Evolutionary conservation across 1,140 invertebrate genomes (phyloP).

Genomic region (Daktulosphaira vitifoliae): DNA sequence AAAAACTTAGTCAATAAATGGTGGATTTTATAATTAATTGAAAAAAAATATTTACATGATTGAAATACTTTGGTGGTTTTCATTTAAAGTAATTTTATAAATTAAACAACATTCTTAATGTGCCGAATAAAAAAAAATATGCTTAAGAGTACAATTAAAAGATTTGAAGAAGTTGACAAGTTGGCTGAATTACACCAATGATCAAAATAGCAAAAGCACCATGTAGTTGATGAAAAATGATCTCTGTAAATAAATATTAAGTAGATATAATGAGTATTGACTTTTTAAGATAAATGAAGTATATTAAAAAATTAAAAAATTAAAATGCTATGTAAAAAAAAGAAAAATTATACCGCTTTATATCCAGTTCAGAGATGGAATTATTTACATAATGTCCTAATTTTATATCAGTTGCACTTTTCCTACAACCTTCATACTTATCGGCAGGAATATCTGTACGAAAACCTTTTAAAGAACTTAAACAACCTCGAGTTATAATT

Average conservation of each 20-base stretch:
- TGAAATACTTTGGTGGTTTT: neutral
- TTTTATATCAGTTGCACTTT: slow-evolving; percentile 66
- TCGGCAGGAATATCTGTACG: slow-evolving; percentile 85
- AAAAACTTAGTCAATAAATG: no score
- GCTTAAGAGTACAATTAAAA: slow-evolving; percentile 25
- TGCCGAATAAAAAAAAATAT: slow-evolving; percentile 22
- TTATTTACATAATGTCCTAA: slow-evolving; percentile 82
- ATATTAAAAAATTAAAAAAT: slow-evolving; percentile 7
- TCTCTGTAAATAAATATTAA: slow-evolving; percentile 58
- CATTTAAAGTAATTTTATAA: neutral
- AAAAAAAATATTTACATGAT: no score
- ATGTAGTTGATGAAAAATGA: slow-evolving; percentile 73
- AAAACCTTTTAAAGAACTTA: slow-evolving; percentile 65
- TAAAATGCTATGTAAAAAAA: neutral
- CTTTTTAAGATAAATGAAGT: slow-evolving; percentile 11
- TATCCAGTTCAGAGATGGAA: slow-evolving; percentile 72
- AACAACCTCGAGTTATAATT: slow-evolving; percentile 74
- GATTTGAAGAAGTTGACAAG: slow-evolving; percentile 30
- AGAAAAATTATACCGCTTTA: slow-evolving; percentile 54
- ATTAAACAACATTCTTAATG: neutral
- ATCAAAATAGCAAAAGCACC: slow-evolving; percentile 86
- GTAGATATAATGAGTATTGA: slow-evolving; percentile 35
- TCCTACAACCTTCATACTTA: slow-evolving; percentile 78
- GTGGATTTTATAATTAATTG: no score
- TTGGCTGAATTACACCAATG: slow-evolving; percentile 66